Base-by-base conservation (phyloP, 2,113 vertebrate species). In the Datnioides undecimradiatus region DNA sequence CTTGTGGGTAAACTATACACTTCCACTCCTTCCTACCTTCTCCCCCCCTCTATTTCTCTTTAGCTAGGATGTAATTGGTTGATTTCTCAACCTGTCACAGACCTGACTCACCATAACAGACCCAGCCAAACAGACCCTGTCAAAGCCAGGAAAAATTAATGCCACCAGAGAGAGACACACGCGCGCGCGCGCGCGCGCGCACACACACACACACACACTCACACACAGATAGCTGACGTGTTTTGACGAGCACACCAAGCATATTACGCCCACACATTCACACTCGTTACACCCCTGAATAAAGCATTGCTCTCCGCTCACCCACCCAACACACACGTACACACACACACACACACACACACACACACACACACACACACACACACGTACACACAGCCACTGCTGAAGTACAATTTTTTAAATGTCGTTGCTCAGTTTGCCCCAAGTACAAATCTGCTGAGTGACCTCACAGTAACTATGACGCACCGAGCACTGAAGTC, bases 11-110 rank as follows among this genome's bases (percentile, higher is more conserved):
- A 40, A 52, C 25, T 21, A 45, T 58, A 29, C 34, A 62, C 65
- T 62, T 38, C 38, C 13, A 6, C 60, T 80, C 64, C 54, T 57
- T 60, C 49, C 40, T 40, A 16, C 38, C 8, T 34, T 40, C 46
- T 6, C 23, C 29, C 31, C 31, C 13, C 8, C 19, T 48, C 70
- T n/a, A 31, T 59, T 60, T 29, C 72, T 71, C 19, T 85, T 73
- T 76, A 68, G 54, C 72, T 60, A 6, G 23, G 52, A 46, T 69
- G 66, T 88, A 90, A 91, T 88, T 88, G 76, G 79, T 80, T 85
- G 79, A 87, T 92, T 91, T 91, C 78, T 85, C 76, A 76, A 74
- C 84, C 82, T 92, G 93, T 91, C 91, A 91, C 63, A 77, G 77
- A 87, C 80, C 76, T 82, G 85, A 90, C 70, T 77, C 84, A 85